Conservation (phyloP, 2,888 invertebrate genomes). For the Acleris cristana region DNA sequence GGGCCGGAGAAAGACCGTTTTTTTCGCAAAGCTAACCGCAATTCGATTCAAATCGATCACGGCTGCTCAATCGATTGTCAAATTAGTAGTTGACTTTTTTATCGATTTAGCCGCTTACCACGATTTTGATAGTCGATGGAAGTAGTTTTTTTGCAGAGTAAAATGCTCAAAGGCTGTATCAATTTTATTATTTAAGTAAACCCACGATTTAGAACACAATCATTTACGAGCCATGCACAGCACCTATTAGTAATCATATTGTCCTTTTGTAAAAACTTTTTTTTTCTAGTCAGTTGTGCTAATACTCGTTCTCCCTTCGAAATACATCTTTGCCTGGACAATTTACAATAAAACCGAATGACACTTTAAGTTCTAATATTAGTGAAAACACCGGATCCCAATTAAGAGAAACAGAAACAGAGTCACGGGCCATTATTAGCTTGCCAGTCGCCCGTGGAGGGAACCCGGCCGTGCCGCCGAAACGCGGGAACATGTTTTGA, state of each 20-base stretch:
- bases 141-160: too few relatives aligned
- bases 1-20: conserved; percentile 15
- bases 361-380: conserved; percentile 18
- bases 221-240: too few relatives aligned
- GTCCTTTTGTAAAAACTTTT: too few relatives aligned
- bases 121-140: conserved; percentile 8
- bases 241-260: too few relatives aligned
- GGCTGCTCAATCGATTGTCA: conserved; percentile 61
- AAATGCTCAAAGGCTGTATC: too few relatives aligned
- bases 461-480: conserved; percentile 70
- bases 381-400: conserved; percentile 58
- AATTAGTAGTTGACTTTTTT: conserved; percentile 54
- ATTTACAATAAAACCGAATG: not conserved
- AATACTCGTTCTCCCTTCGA: too few relatives aligned
- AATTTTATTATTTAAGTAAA: too few relatives aligned
- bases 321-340: not conserved
- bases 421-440: conserved; percentile 69
- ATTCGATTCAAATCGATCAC: conserved; percentile 50
- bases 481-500: conserved; percentile 62
- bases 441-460: conserved; percentile 65
- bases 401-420: conserved; percentile 73
- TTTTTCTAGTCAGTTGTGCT: too few relatives aligned
- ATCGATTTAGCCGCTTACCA: conserved; percentile 15
- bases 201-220: too few relatives aligned
- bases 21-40: conserved; percentile 26